Conservation (phyloP, 2,113 vertebrate genomes). For the Puffinus mauretanicus region DNA sequence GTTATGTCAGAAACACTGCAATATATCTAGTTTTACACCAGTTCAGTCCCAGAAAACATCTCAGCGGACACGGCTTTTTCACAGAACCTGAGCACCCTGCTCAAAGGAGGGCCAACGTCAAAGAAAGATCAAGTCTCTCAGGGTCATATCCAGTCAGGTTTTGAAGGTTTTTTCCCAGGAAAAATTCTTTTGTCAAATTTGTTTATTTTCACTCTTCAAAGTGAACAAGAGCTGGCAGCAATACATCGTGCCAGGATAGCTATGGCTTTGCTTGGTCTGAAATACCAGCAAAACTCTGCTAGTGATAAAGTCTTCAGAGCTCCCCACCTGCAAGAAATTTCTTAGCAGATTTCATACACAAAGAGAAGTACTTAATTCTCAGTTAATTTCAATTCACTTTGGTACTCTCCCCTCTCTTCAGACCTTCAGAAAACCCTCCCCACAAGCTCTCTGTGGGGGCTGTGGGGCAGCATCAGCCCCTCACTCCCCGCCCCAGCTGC, state of each 20-base stretch:
- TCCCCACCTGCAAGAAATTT: not conserved
- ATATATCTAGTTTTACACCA: not conserved
- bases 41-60: not conserved
- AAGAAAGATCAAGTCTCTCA: not conserved
- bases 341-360: not conserved
- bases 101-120: not conserved
- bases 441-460: not conserved
- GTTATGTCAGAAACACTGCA: not conserved
- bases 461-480: not conserved
- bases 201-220: not conserved
- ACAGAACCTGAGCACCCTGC: not conserved
- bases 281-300: not conserved
- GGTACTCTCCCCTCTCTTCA: not conserved
- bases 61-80: not conserved
- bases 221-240: not conserved
- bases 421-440: not conserved
- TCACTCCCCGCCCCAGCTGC: not conserved
- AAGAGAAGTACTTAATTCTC: not conserved
- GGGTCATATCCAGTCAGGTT: not conserved
- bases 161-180: not conserved
- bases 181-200: not conserved
- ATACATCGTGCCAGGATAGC: not conserved
- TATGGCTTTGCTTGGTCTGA: not conserved
- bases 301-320: not conserved
- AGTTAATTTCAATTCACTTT: not conserved